Base-by-base conservation (phyloP, 2,797 vertebrate genomes). In the Aulostomus chinensis region DNA sequence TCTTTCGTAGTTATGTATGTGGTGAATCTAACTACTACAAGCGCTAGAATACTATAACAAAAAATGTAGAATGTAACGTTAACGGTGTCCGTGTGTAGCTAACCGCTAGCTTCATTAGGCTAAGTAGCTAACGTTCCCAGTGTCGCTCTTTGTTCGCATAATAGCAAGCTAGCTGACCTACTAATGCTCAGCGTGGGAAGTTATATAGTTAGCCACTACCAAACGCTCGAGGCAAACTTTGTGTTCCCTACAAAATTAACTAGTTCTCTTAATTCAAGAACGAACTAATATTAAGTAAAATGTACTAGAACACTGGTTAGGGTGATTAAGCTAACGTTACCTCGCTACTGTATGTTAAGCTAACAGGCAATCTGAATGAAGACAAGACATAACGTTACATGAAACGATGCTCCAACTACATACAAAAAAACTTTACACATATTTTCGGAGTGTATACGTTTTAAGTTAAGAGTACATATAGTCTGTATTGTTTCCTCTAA, bases 91-190 rank as follows among this genome's bases (percentile, higher is more conserved):
- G 40, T 25, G 14, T 17, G 16, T 13, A 26, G 42, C 53, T 58
- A 75, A 43, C 57, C 4, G 65, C 29, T 85, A 83, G 71, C 81
- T 65, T 80, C 76, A 49, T 65, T 63, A 58, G 16, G 66, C 57
- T 78, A 79, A 67, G 55, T 46, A 41, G 75, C 76, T 77, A 79
- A 66, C 50, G n/a, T n/a, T n/a, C n/a, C n/a, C 58, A 21, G 58
- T 20, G 68, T 22, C 30, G 66, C 35, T 81, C 83, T 87, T 86
- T 88, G 85, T 88, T 84, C 76, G 30, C 59, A 63, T 50, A 58
- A 53, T 22, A 71, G 59, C 56, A 30, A 30, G 74, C 76, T 83
- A 86, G 64, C 78, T 11, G 43, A 33, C 28, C 16, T n/a, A 66
- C 66, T 71, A 84, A 59, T 64, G 21, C 17, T 12, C 24, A 39